phyloP scores from a whole-genome alignment of 2,797 vertebrate genomes.

The Loris lydekkerianus region DNA sequence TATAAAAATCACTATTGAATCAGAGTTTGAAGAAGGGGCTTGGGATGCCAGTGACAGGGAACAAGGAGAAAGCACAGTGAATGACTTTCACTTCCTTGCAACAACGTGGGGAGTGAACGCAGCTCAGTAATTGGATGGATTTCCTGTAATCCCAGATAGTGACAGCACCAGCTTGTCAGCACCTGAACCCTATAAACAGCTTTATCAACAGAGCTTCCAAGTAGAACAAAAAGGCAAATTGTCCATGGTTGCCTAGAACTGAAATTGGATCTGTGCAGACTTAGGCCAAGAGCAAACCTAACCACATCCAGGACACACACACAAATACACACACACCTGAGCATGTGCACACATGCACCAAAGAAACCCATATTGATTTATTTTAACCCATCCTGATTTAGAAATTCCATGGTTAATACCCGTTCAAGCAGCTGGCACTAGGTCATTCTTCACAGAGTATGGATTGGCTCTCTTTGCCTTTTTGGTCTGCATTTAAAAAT shows the following conservation, averaged over 20 bases:
- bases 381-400: not conserved
- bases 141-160: constrained; percentile 31
- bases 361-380: not conserved
- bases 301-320: not conserved
- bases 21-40: not conserved
- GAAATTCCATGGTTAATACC: not conserved
- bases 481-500: not conserved
- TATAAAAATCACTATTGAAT: not conserved
- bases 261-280: constrained; percentile 36
- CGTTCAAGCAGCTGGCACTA: constrained; percentile 36
- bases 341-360: not conserved
- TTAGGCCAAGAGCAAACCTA: constrained; percentile 13
- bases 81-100: constrained; percentile 19
- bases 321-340: not conserved
- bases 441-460: constrained; percentile 57
- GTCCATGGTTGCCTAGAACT: not conserved
- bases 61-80: not conserved
- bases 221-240: constrained; percentile 57
- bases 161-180: constrained; percentile 27
- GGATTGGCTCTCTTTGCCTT: constrained; percentile 32
- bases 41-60: fast-evolving
- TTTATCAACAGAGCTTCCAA: constrained; percentile 54
- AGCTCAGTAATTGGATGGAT: not conserved
- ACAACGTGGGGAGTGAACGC: not conserved
- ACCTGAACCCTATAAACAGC: not conserved